These are phyloP conservation scores for Esox masquinongy DNA, from an alignment of 2,797 vertebrate genomes.

Conservation along the genomic window DNA sequence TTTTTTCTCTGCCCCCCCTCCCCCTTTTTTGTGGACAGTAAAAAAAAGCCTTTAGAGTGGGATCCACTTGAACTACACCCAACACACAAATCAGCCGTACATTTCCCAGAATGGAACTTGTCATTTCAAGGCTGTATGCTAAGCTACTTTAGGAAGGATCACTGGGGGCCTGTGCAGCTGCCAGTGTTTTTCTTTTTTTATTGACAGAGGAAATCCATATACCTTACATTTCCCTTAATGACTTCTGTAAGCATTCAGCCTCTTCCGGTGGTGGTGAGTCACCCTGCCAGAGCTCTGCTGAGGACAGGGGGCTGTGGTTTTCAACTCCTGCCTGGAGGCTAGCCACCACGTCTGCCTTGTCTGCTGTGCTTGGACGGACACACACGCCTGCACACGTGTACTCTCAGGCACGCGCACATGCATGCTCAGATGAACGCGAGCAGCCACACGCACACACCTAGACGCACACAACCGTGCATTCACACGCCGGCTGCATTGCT, in stretches of 20 bases:
- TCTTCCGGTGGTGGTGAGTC: conserved; percentile 46
- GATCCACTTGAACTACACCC: conserved; percentile 24
- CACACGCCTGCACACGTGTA: background rate
- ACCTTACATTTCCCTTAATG: conserved; percentile 78
- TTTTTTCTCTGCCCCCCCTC: too few relatives aligned
- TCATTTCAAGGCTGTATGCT: conserved; percentile 47
- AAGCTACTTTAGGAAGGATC: conserved; percentile 66
- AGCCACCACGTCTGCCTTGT: conserved; percentile 61
- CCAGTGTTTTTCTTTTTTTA: conserved; percentile 50
- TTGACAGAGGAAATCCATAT: conserved; percentile 69
- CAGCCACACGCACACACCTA: background rate
- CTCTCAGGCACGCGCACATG: conserved; percentile 2
- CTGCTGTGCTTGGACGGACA: conserved; percentile 33
- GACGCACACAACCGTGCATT: background rate
- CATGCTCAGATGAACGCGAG: background rate
- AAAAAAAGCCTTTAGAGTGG: background rate
- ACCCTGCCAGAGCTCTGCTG: conserved; percentile 42
- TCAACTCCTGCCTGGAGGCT: conserved; percentile 70
- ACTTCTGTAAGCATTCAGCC: conserved; percentile 71
- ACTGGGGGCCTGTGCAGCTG: conserved; percentile 60
- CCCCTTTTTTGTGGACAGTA: too few relatives aligned
- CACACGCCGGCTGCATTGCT: conserved; percentile 18
- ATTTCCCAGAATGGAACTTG: conserved; percentile 31
- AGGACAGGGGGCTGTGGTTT: conserved; percentile 68
- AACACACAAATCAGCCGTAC: conserved; percentile 33